Conservation (phyloP, 1,140 invertebrate species). For the Episyrphus balteatus region DNA sequence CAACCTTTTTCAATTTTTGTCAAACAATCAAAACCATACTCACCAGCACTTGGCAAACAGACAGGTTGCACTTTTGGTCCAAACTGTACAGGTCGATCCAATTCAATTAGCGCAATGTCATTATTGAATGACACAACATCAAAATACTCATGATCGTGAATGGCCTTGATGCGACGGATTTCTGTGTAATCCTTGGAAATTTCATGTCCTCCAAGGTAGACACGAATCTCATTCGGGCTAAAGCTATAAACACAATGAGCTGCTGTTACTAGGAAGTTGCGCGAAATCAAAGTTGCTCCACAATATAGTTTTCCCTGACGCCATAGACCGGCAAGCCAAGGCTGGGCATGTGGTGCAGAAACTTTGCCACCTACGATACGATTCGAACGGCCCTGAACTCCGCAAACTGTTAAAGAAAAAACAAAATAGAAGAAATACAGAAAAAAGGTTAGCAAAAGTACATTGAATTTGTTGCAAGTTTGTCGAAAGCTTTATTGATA, state of each 20-base stretch:
- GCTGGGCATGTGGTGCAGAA: constrained; percentile 53
- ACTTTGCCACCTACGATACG: constrained; percentile 58
- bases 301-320: constrained; percentile 59
- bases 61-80: constrained; percentile 50
- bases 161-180: constrained; percentile 33
- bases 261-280: constrained; percentile 45
- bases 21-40: too few relatives aligned
- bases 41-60: constrained; percentile 47
- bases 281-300: constrained; percentile 52
- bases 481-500: too few relatives aligned
- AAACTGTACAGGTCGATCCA: constrained; percentile 49
- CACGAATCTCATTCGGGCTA: constrained; percentile 6
- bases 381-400: constrained; percentile 46
- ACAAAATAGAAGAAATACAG: constrained; percentile 7
- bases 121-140: constrained; percentile 57
- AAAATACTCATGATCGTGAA: constrained; percentile 52
- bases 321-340: constrained; percentile 56
- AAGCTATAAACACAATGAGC: constrained; percentile 51
- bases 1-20: too few relatives aligned
- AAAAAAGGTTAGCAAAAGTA: not conserved
- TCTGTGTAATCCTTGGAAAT: constrained; percentile 7
- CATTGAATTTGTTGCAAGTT: too few relatives aligned
- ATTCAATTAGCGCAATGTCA: constrained; percentile 62
- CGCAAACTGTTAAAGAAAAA: constrained; percentile 45
- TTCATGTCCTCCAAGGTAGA: constrained; percentile 7